Evolutionary conservation across 2,113 vertebrate genomes (phyloP), one percentile per base, ranked within the genome.

Genomic region (Myiozetetes cayanensis): DNA sequence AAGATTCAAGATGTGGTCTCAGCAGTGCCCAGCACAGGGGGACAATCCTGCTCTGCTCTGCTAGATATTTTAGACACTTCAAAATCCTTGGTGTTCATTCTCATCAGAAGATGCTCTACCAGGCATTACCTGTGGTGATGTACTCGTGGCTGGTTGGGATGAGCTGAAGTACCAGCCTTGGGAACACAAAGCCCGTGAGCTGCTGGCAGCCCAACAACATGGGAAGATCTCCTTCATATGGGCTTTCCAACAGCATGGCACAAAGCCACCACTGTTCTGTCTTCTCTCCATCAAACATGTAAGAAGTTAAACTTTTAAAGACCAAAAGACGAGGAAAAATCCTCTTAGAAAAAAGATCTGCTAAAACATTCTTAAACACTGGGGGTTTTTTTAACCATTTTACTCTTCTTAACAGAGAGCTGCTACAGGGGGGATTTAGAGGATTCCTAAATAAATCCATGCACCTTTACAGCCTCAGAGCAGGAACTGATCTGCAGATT

Each of bases 1-100:
- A n/a, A 50, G 2, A 14, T 4, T 9, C 0, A 0, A 37, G 25
- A 7, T 53, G 80, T 0, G 0, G 5, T 24, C 14, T 31, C 43
- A 5, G 4, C 66, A 7, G 10, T 15, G 61, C 49, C 23, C 8
- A 75, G 55, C 7, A 3, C 74, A 31, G 5, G 10, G 27, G 55
- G 0, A 85, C 6, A 3, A 1, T 8, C 76, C 17, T 12, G 16
- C 39, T 19, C n/a, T 53, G 35, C 1, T 15, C n/a, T 66, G 31
- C 31, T 83, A 17, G 10, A 7, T 18, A 43, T 15, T 4, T 5
- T 7, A 33, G 21, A 7, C 5, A 16, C 25, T 8, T 6, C 33
- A 7, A 8, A 24, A 15, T 2, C 20, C 30, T 23, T 2, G 6
- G 4, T 5, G 14, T 3, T 6, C 21, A 3, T 35, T 55, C 71